Percentiles rank a stretch among this genome's conserved stretches.
phyloP scores from a whole-genome alignment of 2,888 invertebrate genomes.

The Cheilosia urbana region DNA sequence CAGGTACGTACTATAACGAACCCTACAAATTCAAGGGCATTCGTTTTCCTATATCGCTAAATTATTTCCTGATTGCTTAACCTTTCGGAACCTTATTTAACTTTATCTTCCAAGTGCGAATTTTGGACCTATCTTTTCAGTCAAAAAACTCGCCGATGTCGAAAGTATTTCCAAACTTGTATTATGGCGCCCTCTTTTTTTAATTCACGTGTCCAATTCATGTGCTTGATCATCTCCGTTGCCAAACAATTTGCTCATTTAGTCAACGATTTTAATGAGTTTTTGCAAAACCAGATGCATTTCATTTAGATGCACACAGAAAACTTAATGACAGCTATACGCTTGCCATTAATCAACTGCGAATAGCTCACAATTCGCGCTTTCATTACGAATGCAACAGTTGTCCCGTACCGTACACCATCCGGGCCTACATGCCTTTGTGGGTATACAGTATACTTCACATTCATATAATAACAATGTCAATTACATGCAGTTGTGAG shows the following conservation, averaged over 20 bases:
- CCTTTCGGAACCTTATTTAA: too few species aligned
- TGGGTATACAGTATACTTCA: neutral
- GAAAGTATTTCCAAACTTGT: too few species aligned
- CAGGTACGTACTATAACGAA: too few species aligned
- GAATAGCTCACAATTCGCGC: neutral
- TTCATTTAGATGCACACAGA: neutral
- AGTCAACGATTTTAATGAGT: neutral
- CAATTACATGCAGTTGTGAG: slow-evolving; percentile 32
- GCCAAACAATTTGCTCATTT: neutral
- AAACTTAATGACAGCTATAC: neutral
- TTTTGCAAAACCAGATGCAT: slow-evolving; percentile 8
- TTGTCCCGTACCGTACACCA: neutral
- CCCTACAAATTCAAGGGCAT: too few species aligned
- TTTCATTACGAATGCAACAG: neutral
- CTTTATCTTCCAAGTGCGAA: too few species aligned
- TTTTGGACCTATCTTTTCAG: too few species aligned
- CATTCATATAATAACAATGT: neutral
- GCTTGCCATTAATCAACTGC: slow-evolving; percentile 10
- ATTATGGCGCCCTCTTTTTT: neutral
- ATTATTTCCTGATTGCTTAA: too few species aligned
- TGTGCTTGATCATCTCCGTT: neutral
- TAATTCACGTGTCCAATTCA: neutral
- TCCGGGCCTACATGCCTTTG: neutral
- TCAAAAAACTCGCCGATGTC: too few species aligned
- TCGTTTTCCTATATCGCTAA: too few species aligned